Conservation (phyloP, 2,797 vertebrate species). For the Nannoperca obscura region DNA sequence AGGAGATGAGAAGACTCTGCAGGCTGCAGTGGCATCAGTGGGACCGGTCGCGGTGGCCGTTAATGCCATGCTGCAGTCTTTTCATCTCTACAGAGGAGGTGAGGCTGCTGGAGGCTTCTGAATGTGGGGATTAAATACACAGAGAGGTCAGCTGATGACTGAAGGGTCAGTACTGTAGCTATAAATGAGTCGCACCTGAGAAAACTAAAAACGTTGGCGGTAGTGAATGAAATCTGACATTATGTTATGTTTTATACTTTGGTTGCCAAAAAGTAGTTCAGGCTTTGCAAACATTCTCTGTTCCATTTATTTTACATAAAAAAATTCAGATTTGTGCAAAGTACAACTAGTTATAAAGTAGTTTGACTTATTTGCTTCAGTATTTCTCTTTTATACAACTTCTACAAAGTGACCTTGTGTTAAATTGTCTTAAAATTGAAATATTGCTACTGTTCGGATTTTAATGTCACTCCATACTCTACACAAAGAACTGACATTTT, state of each 20-base stretch:
- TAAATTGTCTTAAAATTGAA: background rate
- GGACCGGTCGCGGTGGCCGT: slow-evolving; percentile 83
- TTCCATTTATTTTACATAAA: background rate
- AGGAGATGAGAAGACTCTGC: slow-evolving; percentile 77
- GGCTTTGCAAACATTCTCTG: background rate
- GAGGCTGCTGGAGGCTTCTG: slow-evolving; percentile 10
- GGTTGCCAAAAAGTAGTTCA: background rate
- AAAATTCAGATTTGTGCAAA: background rate
- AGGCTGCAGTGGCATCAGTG: slow-evolving; percentile 71
- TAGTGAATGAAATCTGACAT: background rate
- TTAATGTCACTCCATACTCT: background rate
- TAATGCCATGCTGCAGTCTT: slow-evolving; percentile 77
- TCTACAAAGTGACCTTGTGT: too few relatives aligned
- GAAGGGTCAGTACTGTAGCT: background rate
- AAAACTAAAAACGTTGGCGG: background rate
- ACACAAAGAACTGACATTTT: too few relatives aligned
- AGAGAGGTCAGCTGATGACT: background rate
- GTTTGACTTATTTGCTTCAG: background rate
- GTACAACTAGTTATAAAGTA: too few relatives aligned
- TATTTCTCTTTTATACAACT: background rate
- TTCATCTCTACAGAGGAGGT: slow-evolving; percentile 85
- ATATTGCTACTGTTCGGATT: background rate
- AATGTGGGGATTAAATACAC: background rate
- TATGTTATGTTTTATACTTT: background rate
- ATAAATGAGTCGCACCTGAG: background rate